Evolutionary conservation across 2,113 vertebrate genomes (phyloP), one percentile per base, ranked within the genome.

Genomic region (Corythoichthys intestinalis): DNA sequence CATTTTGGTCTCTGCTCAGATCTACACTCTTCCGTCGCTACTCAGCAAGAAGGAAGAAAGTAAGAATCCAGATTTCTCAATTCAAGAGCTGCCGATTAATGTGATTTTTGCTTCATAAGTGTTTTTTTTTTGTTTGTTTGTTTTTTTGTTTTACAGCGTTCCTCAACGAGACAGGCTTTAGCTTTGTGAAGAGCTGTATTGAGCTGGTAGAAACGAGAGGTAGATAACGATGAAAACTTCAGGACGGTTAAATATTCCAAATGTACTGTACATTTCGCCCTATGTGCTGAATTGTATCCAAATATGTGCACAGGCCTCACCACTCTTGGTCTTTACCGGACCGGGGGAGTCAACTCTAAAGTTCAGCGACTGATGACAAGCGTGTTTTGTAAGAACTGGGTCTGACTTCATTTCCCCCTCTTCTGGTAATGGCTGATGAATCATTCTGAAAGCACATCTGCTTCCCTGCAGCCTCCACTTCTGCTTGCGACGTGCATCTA

Each of bases 11-110:
- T 4, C 72, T 77, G 39, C 78, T 78, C 86, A 98, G 96, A 98
- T 98, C 87, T 98, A 98, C 73, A 98, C 96, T 0, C 84, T 98
- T 59, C 96, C 96, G 8, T 96, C 96, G 49, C 93, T 98, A 78
- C 95, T 98, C 70, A 97, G 95, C 91, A 98, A 98, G 90, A 98
- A 98, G 72, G 96, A 98, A 91, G 96, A 98, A 90, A 97, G 96
- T 98, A 93, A 96, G 96, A 91, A 74, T 35, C 14, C 1, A 13
- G 1, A 12, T 14, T 46, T 65, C 1, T 67, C 0, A 38, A 34
- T 65, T 15, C 37, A 7, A 68, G 34, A 12, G 13, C 3, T 20
- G 37, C 11, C 6, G 38, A 48, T 69, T 39, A 44, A 0, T 52
- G 37, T 50, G 28, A 3, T 2, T 15, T 41, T 56, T 52, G 0